Base-by-base conservation (phyloP, 2,113 vertebrate species). In the Struthidea cinerea region DNA sequence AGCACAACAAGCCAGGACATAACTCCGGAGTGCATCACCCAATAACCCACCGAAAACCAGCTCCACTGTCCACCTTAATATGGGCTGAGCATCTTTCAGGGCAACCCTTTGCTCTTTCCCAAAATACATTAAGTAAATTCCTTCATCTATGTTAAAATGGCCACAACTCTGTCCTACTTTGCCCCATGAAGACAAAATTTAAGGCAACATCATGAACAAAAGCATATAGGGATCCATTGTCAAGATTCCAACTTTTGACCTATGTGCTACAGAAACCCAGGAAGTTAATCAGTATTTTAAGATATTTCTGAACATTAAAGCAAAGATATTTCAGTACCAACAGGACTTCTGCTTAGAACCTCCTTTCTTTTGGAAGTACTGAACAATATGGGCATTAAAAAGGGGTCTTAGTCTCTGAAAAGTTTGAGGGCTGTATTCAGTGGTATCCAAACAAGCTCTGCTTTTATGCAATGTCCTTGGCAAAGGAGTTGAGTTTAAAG, bases 381-480 rank as follows among this genome's bases (percentile, higher is more conserved):
- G 56, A 90, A 91, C 47, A 91, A 84, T 52, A 88, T 16, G n/a
- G 39, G 67, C 71, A 86, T 79, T 90, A 93, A 83, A 93, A 93
- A 85, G 8, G 42, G 39, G 68, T 80, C 44, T 84, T 74, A 75
- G 79, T n/a, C 81, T 75, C 91, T 85, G 32, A 93, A 69, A 84
- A 83, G 55, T 78, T 63, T 86, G 61, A 87, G 77, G 32, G 28
- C 52, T 90, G 52, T 56, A 81, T 90, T 95, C 86, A 92, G 56
- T 87, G 42, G 60, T 94, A 78, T 71, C 69, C 91, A 94, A 92
- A 94, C 86, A 94, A 84, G 64, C 69, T 75, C 65, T 70, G 95
- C 87, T 95, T 97, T 96, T 78, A 97, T 33, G 61, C 67, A 94
- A 4, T 92, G 90, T 94, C 76, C 93, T 93, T 96, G 90, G 94